Base-by-base conservation (phyloP, 2,113 vertebrate genomes). In the Psittacus erithacus region DNA sequence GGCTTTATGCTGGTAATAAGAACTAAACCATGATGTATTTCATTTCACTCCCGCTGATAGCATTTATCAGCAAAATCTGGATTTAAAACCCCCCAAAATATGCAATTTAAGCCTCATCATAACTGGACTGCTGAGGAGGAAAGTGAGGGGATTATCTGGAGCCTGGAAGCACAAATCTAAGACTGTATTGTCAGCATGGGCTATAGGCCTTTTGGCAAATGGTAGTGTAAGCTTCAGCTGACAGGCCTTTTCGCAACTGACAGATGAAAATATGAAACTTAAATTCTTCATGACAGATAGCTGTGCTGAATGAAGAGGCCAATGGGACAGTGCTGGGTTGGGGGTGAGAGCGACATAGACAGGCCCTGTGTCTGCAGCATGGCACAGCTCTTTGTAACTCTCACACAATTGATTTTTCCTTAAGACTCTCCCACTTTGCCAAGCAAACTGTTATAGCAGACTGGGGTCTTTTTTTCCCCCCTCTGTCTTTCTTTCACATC, bases 41-140 rank as follows among this genome's bases (percentile, higher is more conserved):
- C 96, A 99, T 99, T 99, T 99, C 98, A 98, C 95, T 97, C 98
- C 97, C 0, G 99, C 99, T 99, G 99, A 99, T 99, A 99, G 99
- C 98, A 99, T 99, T 99, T 98, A 99, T 99, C 99, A 99, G 98
- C 99, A 98, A 99, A 98, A 99, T 99, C 98, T 98, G 98, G 98
- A 99, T 99, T 98, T 98, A 98, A 99, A 97, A 95, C 6, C 91
- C 94, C 88, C 88, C 93, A 96, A 98, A 99, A 99, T 99, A 99
- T 99, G 99, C 99, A 99, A 99, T 98, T 99, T 99, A 99, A 99
- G 98, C 98, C 98, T 96, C 98, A 99, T 98, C 99, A 98, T 98
- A 98, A 98, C 98, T 98, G 98, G 98, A 97, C 98, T 96, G 96
- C 97, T 97, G 98, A 98, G 98, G 97, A 98, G 96, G 97, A 98